Evolutionary conservation across 2,797 vertebrate species (phyloP).

Genomic region (Cirrhinus molitorella): DNA sequence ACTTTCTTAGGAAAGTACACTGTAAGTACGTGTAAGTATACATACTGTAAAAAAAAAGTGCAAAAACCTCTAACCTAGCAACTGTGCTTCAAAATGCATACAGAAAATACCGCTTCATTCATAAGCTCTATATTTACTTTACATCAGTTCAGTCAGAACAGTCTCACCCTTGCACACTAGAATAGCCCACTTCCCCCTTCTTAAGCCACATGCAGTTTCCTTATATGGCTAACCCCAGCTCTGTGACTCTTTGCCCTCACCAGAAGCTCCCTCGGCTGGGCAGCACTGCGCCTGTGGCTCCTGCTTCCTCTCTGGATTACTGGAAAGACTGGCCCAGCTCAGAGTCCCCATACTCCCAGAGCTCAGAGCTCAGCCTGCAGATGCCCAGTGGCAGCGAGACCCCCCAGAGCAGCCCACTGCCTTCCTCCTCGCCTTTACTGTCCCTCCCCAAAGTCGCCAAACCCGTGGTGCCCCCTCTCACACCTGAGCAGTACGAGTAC

Average conservation of each 20-base stretch:
- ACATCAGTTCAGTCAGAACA: not conserved
- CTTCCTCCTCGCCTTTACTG: conserved; percentile 80
- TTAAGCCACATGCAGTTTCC: conserved; percentile 5
- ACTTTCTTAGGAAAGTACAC: too few species aligned
- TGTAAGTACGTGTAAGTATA: too few species aligned
- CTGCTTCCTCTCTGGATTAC: conserved; percentile 85
- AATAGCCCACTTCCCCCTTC: not conserved
- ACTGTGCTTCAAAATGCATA: not conserved
- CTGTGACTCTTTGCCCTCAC: conserved; percentile 60
- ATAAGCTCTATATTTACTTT: not conserved
- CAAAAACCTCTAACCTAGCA: too few species aligned
- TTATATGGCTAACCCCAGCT: conserved; percentile 36
- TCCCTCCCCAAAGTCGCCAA: conserved; percentile 84
- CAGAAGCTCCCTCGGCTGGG: conserved; percentile 68
- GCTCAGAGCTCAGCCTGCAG: conserved; percentile 85
- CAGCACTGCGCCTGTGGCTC: conserved; percentile 70
- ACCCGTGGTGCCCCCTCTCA: conserved; percentile 85
- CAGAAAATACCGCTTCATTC: not conserved
- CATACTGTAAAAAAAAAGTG: too few species aligned
- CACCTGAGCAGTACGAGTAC: conserved; percentile 91
- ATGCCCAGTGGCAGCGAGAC: conserved; percentile 86
- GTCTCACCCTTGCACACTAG: not conserved
- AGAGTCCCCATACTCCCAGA: conserved; percentile 87
- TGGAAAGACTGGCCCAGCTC: conserved; percentile 91
- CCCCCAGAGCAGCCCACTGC: conserved; percentile 87